phyloP scores from a whole-genome alignment of 2,113 vertebrate genomes.

The Phalacrocorax aristotelis region DNA sequence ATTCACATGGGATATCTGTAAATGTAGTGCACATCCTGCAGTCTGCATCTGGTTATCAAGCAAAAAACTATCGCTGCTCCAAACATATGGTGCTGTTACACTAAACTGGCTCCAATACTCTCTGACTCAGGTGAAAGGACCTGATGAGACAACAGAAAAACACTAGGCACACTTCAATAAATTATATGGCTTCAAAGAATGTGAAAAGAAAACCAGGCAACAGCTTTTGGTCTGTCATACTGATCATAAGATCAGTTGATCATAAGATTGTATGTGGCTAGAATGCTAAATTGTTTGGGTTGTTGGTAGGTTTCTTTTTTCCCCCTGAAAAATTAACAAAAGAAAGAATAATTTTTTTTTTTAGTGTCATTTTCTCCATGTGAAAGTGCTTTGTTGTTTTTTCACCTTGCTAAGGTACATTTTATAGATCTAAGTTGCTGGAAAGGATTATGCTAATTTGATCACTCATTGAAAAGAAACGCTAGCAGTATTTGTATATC shows the following conservation, averaged over 20 bases:
- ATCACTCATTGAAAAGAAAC: not conserved
- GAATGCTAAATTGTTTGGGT: not conserved
- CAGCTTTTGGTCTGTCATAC: not conserved
- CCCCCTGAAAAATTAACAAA: not conserved
- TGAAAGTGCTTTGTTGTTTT: not conserved
- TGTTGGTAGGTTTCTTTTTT: not conserved
- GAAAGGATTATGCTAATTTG: conserved; percentile 38
- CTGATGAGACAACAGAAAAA: not conserved
- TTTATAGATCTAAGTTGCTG: not conserved
- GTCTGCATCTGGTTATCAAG: conserved; percentile 73
- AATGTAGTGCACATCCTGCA: conserved; percentile 60
- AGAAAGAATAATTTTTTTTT: not conserved
- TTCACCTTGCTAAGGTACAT: not conserved
- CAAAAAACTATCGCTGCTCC: conserved; percentile 36
- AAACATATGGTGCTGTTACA: conserved; percentile 66
- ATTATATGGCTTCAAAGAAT: not conserved
- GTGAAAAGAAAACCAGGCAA: not conserved
- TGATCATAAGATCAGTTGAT: not conserved
- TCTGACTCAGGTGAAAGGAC: conserved; percentile 18
- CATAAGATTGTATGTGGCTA: not conserved
- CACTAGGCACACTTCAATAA: not conserved
- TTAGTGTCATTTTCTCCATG: not conserved
- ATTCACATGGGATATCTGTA: conserved; percentile 63
- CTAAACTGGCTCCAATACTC: conserved; percentile 22
- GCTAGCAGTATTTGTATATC: not conserved